Evolutionary conservation across 2,113 vertebrate species (phyloP), one percentile per base, ranked within the genome.

Genomic region (Redunca redunca): DNA sequence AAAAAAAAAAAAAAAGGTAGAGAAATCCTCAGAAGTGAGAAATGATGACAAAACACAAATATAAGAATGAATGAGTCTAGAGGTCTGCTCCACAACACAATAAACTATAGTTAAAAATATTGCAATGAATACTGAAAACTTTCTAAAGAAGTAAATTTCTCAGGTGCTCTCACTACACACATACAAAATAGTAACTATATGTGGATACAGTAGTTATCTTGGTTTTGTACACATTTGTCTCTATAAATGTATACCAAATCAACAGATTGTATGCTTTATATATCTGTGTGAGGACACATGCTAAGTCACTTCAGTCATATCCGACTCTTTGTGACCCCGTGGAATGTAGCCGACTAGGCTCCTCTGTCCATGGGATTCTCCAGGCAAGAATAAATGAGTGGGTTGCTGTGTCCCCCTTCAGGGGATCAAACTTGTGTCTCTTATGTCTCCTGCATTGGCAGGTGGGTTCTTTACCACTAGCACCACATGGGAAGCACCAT

Each of bases 41-140:
- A 96, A 53, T 81, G 36, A 87, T 33, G 86, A 55, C 7, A 94
- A 91, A 89, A 30, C 12, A 28, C 17, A 48, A 53, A 81, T 82
- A 30, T 21, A 55, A 92, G 17, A 19, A 40, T 71, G 74, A 58
- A 4, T 71, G 81, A 88, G 8, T 43, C 23, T 52, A 43, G 43
- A 26, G 21, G 36, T 33, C 40, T 83, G 92, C 82, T 36, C 12
- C 46, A 50, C 8, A 95, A 12, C 48, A 36, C 52, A 21, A 52
- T 83, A 36, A 36, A 71, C 52, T 82, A 43, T 21, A 50, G 60
- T 55, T 74, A 71, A 43, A 64, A 88, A 82, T 82, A 33, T 28
- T 50, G 5, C 13, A 88, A 5, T 26, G 52, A 88, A 52, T 43
- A 21, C 58, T 82, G 50, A 52, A 88, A 43, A 74, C 14, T 88